phyloP scores from a whole-genome alignment of 2,113 vertebrate species.

The Oryctolagus cuniculus region DNA sequence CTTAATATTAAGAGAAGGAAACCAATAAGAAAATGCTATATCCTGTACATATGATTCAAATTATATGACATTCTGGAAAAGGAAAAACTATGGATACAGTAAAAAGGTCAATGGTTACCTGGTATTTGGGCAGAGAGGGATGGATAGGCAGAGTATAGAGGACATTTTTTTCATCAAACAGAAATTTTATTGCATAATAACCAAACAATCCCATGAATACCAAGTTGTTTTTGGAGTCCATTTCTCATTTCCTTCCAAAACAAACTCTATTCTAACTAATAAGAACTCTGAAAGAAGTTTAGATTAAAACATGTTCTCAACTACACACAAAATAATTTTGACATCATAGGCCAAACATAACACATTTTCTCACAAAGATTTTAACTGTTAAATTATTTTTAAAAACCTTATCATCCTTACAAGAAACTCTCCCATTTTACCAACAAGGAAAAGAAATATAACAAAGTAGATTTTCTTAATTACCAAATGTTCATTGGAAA shows the following conservation, averaged over 20 bases:
- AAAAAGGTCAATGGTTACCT: background rate
- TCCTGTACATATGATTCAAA: background rate
- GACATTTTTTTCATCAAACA: background rate
- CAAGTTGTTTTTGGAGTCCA: background rate
- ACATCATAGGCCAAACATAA: background rate
- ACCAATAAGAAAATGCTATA: background rate
- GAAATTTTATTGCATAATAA: background rate
- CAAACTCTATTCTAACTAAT: slow-evolving; percentile 15
- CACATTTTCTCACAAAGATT: background rate
- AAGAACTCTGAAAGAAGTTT: background rate
- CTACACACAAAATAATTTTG: slow-evolving; percentile 4
- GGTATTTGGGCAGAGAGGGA: background rate
- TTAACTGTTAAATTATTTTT: background rate
- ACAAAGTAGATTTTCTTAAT: too few species aligned
- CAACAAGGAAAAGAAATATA: too few species aligned
- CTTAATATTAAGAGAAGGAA: background rate
- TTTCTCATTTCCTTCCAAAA: slow-evolving; percentile 28
- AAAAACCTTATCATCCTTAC: too few species aligned
- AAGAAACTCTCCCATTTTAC: too few species aligned
- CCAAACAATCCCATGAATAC: background rate
- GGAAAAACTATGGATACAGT: background rate
- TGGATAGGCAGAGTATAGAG: background rate
- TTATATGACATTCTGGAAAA: too few species aligned
- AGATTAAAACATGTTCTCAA: background rate
- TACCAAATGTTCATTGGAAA: too few species aligned